Evolutionary conservation across 2,797 vertebrate genomes (phyloP), one percentile per base, ranked within the genome.

Genomic region (Esox masquinongy): DNA sequence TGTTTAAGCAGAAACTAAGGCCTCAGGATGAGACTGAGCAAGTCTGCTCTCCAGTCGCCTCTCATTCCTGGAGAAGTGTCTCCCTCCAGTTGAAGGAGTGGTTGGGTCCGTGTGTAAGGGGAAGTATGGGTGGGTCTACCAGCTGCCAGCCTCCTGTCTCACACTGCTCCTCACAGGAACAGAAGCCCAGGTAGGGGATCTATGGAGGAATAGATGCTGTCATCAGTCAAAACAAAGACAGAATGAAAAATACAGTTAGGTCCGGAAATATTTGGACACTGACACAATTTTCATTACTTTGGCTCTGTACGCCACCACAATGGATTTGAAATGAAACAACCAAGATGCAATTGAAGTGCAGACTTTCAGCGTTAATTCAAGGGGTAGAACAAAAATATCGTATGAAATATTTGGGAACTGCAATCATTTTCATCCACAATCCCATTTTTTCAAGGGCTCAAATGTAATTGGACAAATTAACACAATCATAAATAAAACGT

Each of bases 31-130:
- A 9, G 53, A 1, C n/a, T 59, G n/a, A 59, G 53, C 53, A n/a
- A 59, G 53, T n/a, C 53, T 59, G 53, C 53, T 59, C 53, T 59
- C n/a, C 8, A 59, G 7, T 22, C 17, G 4, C 69, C 19, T 31
- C 71, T 94, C 88, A 94, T 73, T 98, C 96, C 77, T 98, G 97
- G 11, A 96, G 91, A 63, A 99, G 91, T 0, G 96, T 94, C 88
- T 98, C 97, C 90, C 96, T 95, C 97, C 97, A 99, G 94, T 97
- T 96, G 88, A 98, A 99, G 89, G 95, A 96, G 80, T 97, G 96
- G 36, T 98, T 99, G 1, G 97, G 97, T 86, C 97, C 97, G 0
- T 99, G 97, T 50, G 97, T 99, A 70, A 99, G 95, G 1, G 97
- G 97, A 39, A 97, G 95, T 86, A 99, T 98, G 49, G 97, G 97